These are phyloP conservation scores for Synodontis membranacea DNA, from an alignment of 2,113 vertebrate genomes.

Conservation along the genomic window DNA sequence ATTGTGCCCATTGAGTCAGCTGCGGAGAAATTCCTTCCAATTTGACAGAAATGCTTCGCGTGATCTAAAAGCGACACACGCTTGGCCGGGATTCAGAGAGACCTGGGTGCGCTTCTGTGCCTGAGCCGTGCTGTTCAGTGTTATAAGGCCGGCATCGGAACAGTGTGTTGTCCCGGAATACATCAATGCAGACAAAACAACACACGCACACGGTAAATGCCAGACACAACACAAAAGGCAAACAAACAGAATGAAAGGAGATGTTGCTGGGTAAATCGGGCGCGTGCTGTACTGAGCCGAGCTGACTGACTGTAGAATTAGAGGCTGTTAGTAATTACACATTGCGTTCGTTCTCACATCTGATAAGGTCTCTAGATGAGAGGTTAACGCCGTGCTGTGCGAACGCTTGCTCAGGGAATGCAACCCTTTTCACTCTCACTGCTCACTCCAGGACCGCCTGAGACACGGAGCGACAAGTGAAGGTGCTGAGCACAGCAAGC, in stretches of 20 bases:
- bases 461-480: neutral
- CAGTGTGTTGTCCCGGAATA: neutral
- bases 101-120: neutral
- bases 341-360: neutral
- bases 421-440: neutral
- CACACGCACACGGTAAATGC: neutral
- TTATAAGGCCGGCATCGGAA: neutral
- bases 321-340: slow-evolving; percentile 5
- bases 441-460: neutral
- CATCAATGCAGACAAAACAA: slow-evolving; percentile 23
- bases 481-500: neutral
- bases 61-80: neutral
- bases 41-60: neutral
- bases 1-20: neutral
- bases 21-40: neutral
- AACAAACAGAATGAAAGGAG: neutral
- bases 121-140: neutral
- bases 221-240: slow-evolving; percentile 20
- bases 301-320: too few species aligned
- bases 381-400: neutral
- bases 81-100: neutral
- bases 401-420: neutral
- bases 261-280: neutral
- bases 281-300: too few species aligned
- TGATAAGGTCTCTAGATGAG: neutral